phyloP scores from a whole-genome alignment of 1,140 invertebrate genomes.

The Lepidurus couesii region DNA sequence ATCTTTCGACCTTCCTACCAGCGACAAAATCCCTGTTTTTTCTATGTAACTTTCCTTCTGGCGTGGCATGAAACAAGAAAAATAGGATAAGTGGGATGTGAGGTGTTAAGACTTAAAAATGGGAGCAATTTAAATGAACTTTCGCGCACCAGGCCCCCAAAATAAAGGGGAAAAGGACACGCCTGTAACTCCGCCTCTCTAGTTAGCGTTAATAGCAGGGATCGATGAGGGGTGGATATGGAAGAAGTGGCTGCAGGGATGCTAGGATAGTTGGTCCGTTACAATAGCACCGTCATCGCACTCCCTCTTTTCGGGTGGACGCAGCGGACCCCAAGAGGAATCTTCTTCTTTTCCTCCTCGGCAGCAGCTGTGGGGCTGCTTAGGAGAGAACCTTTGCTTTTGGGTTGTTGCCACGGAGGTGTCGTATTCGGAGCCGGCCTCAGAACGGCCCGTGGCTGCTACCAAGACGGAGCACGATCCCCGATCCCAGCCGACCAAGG shows the following conservation, averaged over 20 bases:
- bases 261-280: constrained; percentile 14
- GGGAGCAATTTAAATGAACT: too few relatives aligned
- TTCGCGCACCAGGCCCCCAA: not conserved
- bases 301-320: not conserved
- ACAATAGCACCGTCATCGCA: constrained; percentile 13
- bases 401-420: constrained; percentile 16
- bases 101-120: too few relatives aligned
- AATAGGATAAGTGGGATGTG: too few relatives aligned
- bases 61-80: too few relatives aligned
- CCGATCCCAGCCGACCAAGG: not conserved
- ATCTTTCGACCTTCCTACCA: not conserved
- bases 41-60: too few relatives aligned
- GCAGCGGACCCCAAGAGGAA: not conserved
- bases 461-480: constrained; percentile 18
- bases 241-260: constrained; percentile 3
- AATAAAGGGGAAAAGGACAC: not conserved
- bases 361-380: constrained; percentile 4
- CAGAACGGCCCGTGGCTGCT: constrained; percentile 20
- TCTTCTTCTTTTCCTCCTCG: not conserved
- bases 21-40: not conserved
- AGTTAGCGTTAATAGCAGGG: constrained; percentile 7
- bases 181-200: not conserved
- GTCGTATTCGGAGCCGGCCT: constrained; percentile 12
- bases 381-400: not conserved
- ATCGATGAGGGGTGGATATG: constrained; percentile 2